phyloP scores from a whole-genome alignment of 1,140 invertebrate species.

The Bicyclus anynana region DNA sequence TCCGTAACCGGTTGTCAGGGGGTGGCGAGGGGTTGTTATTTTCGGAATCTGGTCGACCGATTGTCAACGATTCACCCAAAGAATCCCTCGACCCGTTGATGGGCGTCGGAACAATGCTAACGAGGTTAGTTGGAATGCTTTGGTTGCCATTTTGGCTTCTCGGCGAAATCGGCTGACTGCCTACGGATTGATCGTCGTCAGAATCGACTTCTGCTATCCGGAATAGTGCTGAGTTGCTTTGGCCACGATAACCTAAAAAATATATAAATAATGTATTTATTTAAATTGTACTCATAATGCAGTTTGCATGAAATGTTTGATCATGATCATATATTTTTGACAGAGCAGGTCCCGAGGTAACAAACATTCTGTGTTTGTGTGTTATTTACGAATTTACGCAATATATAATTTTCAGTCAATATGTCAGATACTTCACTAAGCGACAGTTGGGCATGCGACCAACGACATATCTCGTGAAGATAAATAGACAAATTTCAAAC shows the following conservation, averaged over 20 bases:
- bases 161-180: slow-evolving; percentile 61
- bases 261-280: slow-evolving; percentile 7
- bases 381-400: too few species aligned
- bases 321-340: too few species aligned
- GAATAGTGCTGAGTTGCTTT: slow-evolving; percentile 72
- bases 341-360: too few species aligned
- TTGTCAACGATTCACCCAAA: slow-evolving; percentile 68
- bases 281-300: too few species aligned
- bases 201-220: slow-evolving; percentile 78
- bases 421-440: too few species aligned
- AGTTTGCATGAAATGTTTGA: too few species aligned
- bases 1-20: slow-evolving; percentile 38
- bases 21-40: slow-evolving; percentile 40
- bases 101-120: slow-evolving; percentile 77
- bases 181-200: slow-evolving; percentile 74
- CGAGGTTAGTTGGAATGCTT: slow-evolving; percentile 60
- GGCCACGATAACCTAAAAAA: slow-evolving; percentile 63
- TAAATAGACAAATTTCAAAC: too few species aligned
- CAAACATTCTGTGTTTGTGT: too few species aligned
- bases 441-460: too few species aligned
- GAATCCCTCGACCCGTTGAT: slow-evolving; percentile 77
- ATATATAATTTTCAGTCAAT: too few species aligned
- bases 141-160: slow-evolving; percentile 43
- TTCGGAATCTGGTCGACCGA: slow-evolving; percentile 48
- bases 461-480: too few species aligned